Base-by-base conservation (phyloP, 2,888 invertebrate genomes). In the Lepidonotus clava region DNA sequence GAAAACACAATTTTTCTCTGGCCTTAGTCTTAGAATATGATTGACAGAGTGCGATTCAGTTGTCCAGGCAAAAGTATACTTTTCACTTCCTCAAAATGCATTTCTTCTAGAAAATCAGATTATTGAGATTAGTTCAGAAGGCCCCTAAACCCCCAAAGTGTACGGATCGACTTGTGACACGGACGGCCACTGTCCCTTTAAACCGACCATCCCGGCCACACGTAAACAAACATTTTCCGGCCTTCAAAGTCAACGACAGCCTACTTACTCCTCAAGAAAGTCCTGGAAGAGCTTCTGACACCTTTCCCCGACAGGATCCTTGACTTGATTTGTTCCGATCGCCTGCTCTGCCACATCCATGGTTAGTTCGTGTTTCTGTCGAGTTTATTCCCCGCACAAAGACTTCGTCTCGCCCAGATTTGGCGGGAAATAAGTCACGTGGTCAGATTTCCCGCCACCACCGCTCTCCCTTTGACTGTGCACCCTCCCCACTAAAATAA, bases 201-300 rank as follows among this genome's bases (percentile, higher is more conserved):
- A 71, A 71, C 8, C n/a, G 32, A 34, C 5, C 6, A 71, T 6
- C 71, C 36, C 6, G 5, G 14, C 71, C 71, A 11, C 34, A 32
- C n/a, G 38, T 71, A 36, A 36, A 38, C 71, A 32, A 71, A 71
- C 32, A 6, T 34, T 6, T 14, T 71, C 71, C 34, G 32, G 34
- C 6, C 4, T 24, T 11, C 34, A 71, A 71, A 38, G 32, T 34
- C n/a, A 71, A 36, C 14, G 56, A 71, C 71, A 71, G 38, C n/a
- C 34, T 32, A 91, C 94, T 92, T 91, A 98, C 98, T 98, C 98
- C 94, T 98, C 97, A 38, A 99, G 95, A 92, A 99, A 99, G 94
- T 98, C 98, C 93, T 98, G 98, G 94, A 99, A 99, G 66, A 98
- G 95, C 94, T 98, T 98, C 94, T 99, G 99, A 93, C 98, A 98